phyloP scores from a whole-genome alignment of 2,888 invertebrate species.

The Neelides folsomi region DNA sequence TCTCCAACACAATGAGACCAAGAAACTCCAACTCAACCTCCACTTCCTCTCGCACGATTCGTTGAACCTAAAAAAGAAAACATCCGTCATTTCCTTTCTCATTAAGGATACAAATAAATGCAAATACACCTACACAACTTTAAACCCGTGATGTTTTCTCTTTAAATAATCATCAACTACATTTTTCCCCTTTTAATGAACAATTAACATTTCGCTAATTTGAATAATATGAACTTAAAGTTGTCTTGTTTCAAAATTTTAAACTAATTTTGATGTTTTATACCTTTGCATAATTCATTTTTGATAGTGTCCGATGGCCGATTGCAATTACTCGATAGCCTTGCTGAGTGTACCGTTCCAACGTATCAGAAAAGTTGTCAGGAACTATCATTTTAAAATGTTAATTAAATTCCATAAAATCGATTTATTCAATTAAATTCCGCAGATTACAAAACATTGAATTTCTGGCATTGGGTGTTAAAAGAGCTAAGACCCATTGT shows the following conservation, averaged over 20 bases:
- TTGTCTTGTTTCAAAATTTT: too few species aligned
- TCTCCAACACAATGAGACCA: conserved; percentile 87
- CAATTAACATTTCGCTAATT: too few species aligned
- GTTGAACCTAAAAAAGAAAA: conserved; percentile 44
- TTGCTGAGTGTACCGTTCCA: conserved; percentile 76
- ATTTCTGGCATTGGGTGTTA: too few species aligned
- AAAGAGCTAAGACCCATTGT: too few species aligned
- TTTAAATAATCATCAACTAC: too few species aligned
- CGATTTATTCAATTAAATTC: too few species aligned
- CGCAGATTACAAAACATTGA: too few species aligned
- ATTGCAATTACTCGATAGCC: conserved; percentile 87
- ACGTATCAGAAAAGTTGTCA: conserved; percentile 56
- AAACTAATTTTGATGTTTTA: too few species aligned
- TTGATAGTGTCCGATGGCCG: conserved; percentile 59
- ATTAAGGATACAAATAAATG: conserved; percentile 39
- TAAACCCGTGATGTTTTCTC: too few species aligned
- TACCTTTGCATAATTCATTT: conserved; percentile 52
- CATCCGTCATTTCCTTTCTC: conserved; percentile 36
- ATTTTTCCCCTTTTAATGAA: too few species aligned
- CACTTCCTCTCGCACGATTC: conserved; percentile 60
- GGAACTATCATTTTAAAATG: conserved; percentile 48
- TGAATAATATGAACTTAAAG: too few species aligned
- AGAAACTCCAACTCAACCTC: conserved; percentile 69
- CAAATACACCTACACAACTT: too few species aligned
- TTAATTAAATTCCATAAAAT: not conserved